Conservation (phyloP, 2,797 vertebrate species). For the Premnoplex brunnescens region DNA sequence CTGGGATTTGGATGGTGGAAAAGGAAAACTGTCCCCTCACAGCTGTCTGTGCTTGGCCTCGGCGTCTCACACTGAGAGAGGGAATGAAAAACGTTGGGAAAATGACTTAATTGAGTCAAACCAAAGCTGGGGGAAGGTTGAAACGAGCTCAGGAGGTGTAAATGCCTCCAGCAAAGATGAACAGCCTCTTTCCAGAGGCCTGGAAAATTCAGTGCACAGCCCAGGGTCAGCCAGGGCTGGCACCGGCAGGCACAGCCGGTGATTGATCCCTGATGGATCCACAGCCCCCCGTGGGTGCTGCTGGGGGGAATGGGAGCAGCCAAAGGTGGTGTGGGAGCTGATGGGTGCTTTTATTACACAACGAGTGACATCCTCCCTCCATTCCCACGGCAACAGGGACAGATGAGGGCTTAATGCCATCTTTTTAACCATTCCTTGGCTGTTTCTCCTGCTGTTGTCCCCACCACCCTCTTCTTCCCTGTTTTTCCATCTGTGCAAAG, state of each 20-base stretch:
- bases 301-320: not conserved
- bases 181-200: not conserved
- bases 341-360: not conserved
- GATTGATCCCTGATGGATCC: not conserved
- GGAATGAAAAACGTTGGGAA: not conserved
- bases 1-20: not conserved
- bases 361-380: not conserved
- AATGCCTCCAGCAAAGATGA: not conserved
- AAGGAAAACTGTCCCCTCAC: not conserved
- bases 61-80: rapidly evolving
- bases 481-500: not conserved
- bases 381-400: not conserved
- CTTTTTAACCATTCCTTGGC: not conserved
- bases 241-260: not conserved
- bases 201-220: not conserved
- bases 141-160: not conserved
- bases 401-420: not conserved
- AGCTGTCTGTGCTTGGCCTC: not conserved
- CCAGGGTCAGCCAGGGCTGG: not conserved
- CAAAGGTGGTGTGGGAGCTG: not conserved
- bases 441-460: not conserved
- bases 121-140: not conserved
- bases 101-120: not conserved
- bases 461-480: rapidly evolving
- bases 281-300: rapidly evolving